Base-by-base conservation (phyloP, 2,797 vertebrate genomes). In the Nannoperca obscura region DNA sequence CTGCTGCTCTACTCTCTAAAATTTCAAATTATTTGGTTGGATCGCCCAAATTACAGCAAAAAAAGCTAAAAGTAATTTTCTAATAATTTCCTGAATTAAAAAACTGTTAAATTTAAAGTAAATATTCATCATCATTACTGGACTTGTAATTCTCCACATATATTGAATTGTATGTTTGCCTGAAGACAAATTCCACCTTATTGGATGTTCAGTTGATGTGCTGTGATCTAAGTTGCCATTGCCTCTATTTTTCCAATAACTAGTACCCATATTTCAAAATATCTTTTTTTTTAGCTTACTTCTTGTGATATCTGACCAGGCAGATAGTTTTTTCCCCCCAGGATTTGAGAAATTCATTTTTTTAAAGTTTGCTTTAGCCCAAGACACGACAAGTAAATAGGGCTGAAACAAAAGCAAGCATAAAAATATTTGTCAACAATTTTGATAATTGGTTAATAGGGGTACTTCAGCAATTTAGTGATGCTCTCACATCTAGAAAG, bases 1-100 rank as follows among this genome's bases (percentile, higher is more conserved):
- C 65, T 32, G 65, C 68, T 81, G 54, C 46, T 67, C 24, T n/a
- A 7, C 30, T 62, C n/a, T 67, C 19, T 49, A 19, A 3, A 22
- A 58, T 62, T 72, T 73, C 10, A 44, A 73, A 57, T 6, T 40
- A 3, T 55, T 42, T 64, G 19, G 24, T 60, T 52, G 24, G n/a
- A 67, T 78, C 15, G 13, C 44, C 46, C 13, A 44, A 27, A 84
- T 66, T 44, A 71, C 24, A 61, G 9, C 22, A 12, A 69, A 34
- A 53, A 27, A 36, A n/a, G 7, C 5, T n/a, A 17, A n/a, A 55
- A 30, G 12, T 42, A 7, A 55, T 54, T 67, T 66, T 15, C 13
- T 20, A 20, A 40, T 58, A 2, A 68, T 14, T 17, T 32, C 17
- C 6, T 8, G 15, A 52, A 22, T 22, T 27, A 27, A 27, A 27